Evolutionary conservation across 1,140 invertebrate species (phyloP), one percentile per base, ranked within the genome.

Genomic region (Chelonus insularis): DNA sequence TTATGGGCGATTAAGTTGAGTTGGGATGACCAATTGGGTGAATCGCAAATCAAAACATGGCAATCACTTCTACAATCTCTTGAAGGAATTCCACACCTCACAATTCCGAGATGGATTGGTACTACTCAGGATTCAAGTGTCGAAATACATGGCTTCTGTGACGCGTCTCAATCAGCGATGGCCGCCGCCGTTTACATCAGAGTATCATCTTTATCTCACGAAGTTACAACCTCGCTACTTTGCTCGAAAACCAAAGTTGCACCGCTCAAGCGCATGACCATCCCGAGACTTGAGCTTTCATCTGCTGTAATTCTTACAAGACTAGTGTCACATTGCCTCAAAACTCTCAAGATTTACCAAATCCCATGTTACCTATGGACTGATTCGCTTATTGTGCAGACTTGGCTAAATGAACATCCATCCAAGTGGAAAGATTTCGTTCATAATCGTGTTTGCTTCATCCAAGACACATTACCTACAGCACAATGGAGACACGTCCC

Each of bases 401-500:
- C 32, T 6, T 34, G 1, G 32, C 6, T 34, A 6, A 1, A 34
- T 7, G 6, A 1, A 11, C 1, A 34, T 0, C 32, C 32, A 34
- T 34, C 32, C 11, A 6, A 1, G 6, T 34, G 32, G 1, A 34
- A 34, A 11, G 32, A 34, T 11, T 34, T 34, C 1, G 1, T 34
- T 1, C 6, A 11, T 7, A 7, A 34, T 11, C 6, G 32, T 7
- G 32, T 34, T 1, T 34, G 6, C 6, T 1, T 1, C 6, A 34
- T 60, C n/a, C 7, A 47, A 36, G 9, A 6, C 4, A 9, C 4
- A n/a, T 9, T 12, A n/a, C 23, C 32, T 60, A 2, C 62, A 52
- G 32, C 73, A 64, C 37, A 25, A 68, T 47, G 60, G 57, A 39
- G 45, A 9, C 48, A 50, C 32, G 48, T 59, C 14, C 0, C 45